A percentile compares a stretch with the other conserved stretches of the same genome.
These are phyloP conservation scores for Resseliella maxima DNA, from an alignment of 2,888 invertebrate genomes.

Conservation along the genomic window DNA sequence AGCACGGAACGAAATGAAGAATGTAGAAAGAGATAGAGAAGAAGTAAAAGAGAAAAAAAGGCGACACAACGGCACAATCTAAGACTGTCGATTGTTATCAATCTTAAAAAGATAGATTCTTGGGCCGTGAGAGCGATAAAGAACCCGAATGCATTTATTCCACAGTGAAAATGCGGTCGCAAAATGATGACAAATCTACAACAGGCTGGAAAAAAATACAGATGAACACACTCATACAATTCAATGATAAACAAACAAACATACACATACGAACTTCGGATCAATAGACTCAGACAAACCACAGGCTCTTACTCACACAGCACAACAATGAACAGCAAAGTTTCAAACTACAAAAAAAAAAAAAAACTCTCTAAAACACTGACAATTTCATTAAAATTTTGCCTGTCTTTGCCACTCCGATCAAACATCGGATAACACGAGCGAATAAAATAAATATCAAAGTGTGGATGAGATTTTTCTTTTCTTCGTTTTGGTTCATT, in stretches of 20 bases:
- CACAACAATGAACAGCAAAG: constrained; percentile 7
- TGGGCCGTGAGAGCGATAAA: neutral
- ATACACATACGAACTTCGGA: no score
- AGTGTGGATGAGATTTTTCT: neutral
- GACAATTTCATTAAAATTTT: constrained; percentile 47
- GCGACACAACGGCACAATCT: constrained; percentile 51
- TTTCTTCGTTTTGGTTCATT: neutral
- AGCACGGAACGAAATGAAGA: neutral
- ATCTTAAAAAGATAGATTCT: constrained; percentile 11
- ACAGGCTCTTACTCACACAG: no score
- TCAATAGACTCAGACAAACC: no score
- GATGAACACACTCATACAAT: neutral
- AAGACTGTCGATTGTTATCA: constrained; percentile 31
- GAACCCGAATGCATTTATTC: neutral
- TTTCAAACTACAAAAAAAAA: neutral
- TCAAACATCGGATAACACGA: neutral
- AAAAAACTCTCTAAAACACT: neutral
- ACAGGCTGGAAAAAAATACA: neutral
- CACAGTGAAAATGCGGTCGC: neutral
- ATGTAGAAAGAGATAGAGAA: neutral
- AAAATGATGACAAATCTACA: constrained; percentile 12
- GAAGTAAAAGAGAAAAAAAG: neutral
- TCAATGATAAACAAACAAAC: no score
- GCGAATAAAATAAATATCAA: constrained; percentile 27
- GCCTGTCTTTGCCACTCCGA: neutral